Evolutionary conservation across 2,888 invertebrate genomes (phyloP).

Genomic region (Myopa testacea): DNA sequence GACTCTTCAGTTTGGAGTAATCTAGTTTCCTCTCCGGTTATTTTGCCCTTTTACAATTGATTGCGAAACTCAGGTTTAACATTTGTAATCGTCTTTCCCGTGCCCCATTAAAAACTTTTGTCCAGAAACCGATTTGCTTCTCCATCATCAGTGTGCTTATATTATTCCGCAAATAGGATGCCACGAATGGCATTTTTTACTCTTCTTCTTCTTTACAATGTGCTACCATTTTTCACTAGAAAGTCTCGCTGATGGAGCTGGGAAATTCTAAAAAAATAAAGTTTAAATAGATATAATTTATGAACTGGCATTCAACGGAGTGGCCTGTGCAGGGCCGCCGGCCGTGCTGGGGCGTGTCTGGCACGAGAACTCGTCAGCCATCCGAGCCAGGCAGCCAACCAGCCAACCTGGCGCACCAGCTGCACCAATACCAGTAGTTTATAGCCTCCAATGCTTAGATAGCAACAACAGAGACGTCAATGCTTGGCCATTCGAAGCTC

Average conservation of each 20-base stretch:
- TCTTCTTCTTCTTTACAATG: background rate
- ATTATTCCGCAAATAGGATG: too few relatives aligned
- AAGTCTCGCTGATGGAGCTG: background rate
- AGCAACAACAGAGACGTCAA: constrained; percentile 40
- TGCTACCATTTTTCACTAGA: background rate
- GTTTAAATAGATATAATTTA: constrained; percentile 52
- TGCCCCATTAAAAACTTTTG: too few relatives aligned
- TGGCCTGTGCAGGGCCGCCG: constrained; percentile 37
- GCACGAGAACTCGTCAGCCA: constrained; percentile 53
- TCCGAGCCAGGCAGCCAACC: constrained; percentile 40
- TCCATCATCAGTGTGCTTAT: too few relatives aligned
- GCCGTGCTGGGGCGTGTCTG: constrained; percentile 55
- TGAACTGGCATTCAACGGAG: constrained; percentile 53
- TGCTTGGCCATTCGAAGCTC: constrained; percentile 53
- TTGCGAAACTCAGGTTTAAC: too few relatives aligned
- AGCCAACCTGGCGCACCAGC: constrained; percentile 44
- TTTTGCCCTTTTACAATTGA: too few relatives aligned
- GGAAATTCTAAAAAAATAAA: constrained; percentile 4
- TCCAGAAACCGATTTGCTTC: too few relatives aligned
- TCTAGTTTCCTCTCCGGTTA: too few relatives aligned
- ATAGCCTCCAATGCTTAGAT: constrained; percentile 34
- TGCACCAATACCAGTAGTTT: constrained; percentile 44
- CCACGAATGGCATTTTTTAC: background rate
- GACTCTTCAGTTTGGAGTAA: too few relatives aligned
- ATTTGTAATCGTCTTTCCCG: too few relatives aligned